Evolutionary conservation across 1,140 invertebrate species (phyloP), one percentile per base, ranked within the genome.

Genomic region (Archegozetes longisetosus): DNA sequence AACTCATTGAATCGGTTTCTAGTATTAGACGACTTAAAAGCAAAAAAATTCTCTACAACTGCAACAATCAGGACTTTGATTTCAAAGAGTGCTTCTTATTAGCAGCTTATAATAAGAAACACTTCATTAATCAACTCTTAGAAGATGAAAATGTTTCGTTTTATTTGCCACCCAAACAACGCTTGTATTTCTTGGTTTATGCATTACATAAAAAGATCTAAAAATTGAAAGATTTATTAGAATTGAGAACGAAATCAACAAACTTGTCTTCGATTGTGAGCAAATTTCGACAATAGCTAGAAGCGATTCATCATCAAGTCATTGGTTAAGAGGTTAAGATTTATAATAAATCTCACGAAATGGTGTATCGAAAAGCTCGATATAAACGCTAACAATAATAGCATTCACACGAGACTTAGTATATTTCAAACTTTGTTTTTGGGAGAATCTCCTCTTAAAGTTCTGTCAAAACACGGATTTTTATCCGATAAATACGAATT

Each of bases 61-160:
- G 9, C 9, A n/a, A 14, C 2, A 9, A 48, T 12, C 46, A 6
- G 6, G 28, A 27, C 2, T 57, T 57, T 23, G 12, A 57, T 22
- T 24, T 57, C 1, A 57, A 57, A 57, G 49, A 57, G 48, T 57
- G 32, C 2, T 57, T 57, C 24, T 20, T 57, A 17, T 50, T 57
- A 20, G 55, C 55, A 3, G 55, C 24, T 23, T 14, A 57, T 17
- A 46, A 57, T 13, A 55, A 47, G 1, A 57, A 57, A 27, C 55
- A 57, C 28, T 57, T 57, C 29, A 17, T 57, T 17, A 4, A 9
- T 25, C 3, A 52, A 50, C 48, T 57, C 25, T 14, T 14, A 1
- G 24, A 57, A n/a, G 49, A n/a, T n/a, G n/a, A n/a, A n/a, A n/a
- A n/a, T n/a, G n/a, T n/a, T 51, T 13, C 6, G 48, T 50, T 57